Conservation (phyloP, 2,797 vertebrate genomes). For the Arctocebus calabarensis region DNA sequence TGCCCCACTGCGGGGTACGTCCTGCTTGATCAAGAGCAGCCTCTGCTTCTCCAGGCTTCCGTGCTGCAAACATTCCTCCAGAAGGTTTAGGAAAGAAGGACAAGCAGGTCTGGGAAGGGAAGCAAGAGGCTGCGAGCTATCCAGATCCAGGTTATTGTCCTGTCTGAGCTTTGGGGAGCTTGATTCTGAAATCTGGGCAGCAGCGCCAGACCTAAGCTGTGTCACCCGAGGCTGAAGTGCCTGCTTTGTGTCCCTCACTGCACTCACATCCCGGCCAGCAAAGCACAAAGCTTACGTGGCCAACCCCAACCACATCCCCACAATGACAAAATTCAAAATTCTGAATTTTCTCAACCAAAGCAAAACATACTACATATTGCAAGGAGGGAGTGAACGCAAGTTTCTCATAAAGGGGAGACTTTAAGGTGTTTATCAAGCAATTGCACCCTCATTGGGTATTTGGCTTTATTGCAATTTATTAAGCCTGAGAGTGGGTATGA, state of each 20-base stretch:
- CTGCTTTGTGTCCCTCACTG: too few relatives aligned
- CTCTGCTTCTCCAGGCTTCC: neutral
- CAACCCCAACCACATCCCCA: neutral
- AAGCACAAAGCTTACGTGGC: neutral
- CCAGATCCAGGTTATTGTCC: neutral
- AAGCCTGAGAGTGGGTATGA: neutral
- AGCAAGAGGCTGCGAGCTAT: neutral
- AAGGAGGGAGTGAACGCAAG: neutral
- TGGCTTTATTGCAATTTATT: neutral
- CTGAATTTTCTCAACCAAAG: neutral
- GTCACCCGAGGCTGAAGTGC: neutral
- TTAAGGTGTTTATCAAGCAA: neutral
- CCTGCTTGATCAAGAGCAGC: neutral
- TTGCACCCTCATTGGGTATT: neutral
- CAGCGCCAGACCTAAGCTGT: neutral
- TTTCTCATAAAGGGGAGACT: neutral
- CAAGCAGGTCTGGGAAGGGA: neutral
- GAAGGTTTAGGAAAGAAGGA: neutral
- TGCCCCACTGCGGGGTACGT: neutral
- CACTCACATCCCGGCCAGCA: too few relatives aligned
- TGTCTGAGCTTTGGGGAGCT: neutral
- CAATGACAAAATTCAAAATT: too few relatives aligned
- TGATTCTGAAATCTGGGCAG: neutral
- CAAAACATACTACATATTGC: too few relatives aligned
- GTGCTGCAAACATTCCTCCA: neutral